A percentile compares a stretch with the other conserved stretches of the same genome.
Conservation (phyloP, 2,113 vertebrate genomes). For the Callionymus lyra region DNA sequence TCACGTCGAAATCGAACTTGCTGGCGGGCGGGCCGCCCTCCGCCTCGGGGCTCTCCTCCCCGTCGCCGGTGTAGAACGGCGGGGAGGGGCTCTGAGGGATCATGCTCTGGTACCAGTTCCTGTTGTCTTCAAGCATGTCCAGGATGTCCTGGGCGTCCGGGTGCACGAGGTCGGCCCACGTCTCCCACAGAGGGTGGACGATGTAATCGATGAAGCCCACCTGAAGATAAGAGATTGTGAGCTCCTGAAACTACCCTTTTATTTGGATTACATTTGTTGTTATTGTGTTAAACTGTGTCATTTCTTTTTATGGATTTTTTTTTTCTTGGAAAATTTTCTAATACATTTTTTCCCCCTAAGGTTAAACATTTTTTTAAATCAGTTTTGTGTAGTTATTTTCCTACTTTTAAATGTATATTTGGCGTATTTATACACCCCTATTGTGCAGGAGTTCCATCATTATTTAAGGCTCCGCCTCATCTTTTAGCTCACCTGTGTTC, state of each 20-base stretch:
- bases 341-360: too few relatives aligned
- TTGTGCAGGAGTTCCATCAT: too few relatives aligned
- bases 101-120: constrained; percentile 99
- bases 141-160: constrained; percentile 97
- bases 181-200: constrained; percentile 96
- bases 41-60: constrained; percentile 57
- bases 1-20: constrained; percentile 95
- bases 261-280: too few relatives aligned
- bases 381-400: too few relatives aligned
- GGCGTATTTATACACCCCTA: too few relatives aligned
- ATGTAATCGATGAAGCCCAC: constrained; percentile 98
- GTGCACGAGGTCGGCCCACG: constrained; percentile 96
- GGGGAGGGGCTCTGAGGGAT: constrained; percentile 96
- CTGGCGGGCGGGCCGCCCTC: constrained; percentile 52
- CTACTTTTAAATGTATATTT: too few relatives aligned
- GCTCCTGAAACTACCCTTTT: too few relatives aligned
- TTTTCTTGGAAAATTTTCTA: too few relatives aligned
- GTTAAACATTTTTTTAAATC: too few relatives aligned
- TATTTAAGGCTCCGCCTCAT: too few relatives aligned
- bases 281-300: too few relatives aligned
- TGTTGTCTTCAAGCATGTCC: constrained; percentile 93
- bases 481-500: constrained; percentile 94
- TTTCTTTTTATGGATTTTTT: too few relatives aligned
- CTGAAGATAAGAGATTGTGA: constrained; percentile 41
- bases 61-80: constrained; percentile 69